Evolutionary conservation across 23 tunicate species (phyloP), one percentile per base, ranked within the genome.

Genomic region (Styela clava): DNA sequence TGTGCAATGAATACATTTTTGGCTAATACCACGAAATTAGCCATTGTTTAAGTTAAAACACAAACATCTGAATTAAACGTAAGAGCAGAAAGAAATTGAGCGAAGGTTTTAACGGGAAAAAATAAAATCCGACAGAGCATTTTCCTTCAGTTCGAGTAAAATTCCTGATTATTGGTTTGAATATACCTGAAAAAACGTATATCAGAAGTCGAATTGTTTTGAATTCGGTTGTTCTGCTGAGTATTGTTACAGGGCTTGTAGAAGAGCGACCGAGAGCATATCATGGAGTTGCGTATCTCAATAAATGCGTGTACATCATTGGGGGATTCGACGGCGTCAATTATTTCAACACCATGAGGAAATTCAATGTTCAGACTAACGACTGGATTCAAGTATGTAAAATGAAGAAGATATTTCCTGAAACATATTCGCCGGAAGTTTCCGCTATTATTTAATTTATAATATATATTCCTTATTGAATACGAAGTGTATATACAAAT

Each of bases 291-390:
- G 97, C 97, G 21, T 92, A 56, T 64, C 79, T 92, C 24, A 87
- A 79, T 25, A 90, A 84, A n/a, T 87, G 20, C 68, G 74, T 92
- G 12, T 92, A 83, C 74, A 90, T 92, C 69, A 92, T 92, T 31
- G 97, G 97, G 1, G 97, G 97, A 2, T 92, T 92, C 34, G 97
- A 92, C 71, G 97, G 97, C 5, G 79, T 83, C 34, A 77, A 87
- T 78, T 92, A 92, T 69, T 92, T 92, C 91, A 92, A 92, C 86
- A 87, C 92, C 2, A 88, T 84, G n/a, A 82, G 97, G 34, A 83
- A 72, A 83, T 83, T 92, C 33, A 84, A 87, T 52, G 88, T 87
- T 28, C 30, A 78, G 16, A 86, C 88, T 9, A 88, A 76, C 79
- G 92, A 92, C 61, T 92, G 97, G 97, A 33, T 67, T 31, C 86